Evolutionary conservation across 35 echinoderm and acorn worm genomes (phyloP), one percentile per base, ranked within the genome.

Genomic region (Apostichopus californicus): DNA sequence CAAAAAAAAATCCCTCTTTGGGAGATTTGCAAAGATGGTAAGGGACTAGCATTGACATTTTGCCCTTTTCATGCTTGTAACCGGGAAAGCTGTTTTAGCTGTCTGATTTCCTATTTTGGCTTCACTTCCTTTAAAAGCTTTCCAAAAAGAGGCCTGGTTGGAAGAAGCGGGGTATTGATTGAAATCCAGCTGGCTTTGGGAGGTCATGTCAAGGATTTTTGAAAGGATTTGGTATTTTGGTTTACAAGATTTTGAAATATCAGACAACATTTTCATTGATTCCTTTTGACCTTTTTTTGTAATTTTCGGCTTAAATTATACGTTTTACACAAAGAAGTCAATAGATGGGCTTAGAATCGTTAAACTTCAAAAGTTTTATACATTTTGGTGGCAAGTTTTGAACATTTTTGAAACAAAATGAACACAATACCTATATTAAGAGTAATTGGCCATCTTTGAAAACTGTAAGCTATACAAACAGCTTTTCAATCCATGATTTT

Each of bases 111-210:
- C 81, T 85, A 9, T 59, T 60, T 59, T 58, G 17, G n/a, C 81
- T 24, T 8, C 56, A 85, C 81, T 85, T 85, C 81, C 81, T 85
- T 58, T 55, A 85, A 25, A 85, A 55, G 81, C 55, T 55, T 59
- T 85, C 17, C 14, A 85, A 55, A 28, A 17, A 58, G 20, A 85
- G 55, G 55, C 55, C 17, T 58, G 9, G 14, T 58, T 85, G 81
- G 55, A 58, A 75, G 71, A 0, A 18, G 71, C 34, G 71, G 20
- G 17, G 4, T 7, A 85, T 56, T 85, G 81, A 58, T 58, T 85
- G 81, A 85, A 85, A 85, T 85, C 81, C 81, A 85, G 81, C 81
- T 85, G 81, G 5, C 57, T 85, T 85, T 3, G n/a, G 57, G 81
- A 85, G 81, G 81, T 85, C 81, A 59, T 85, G 13, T 25, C 81